Percentiles rank a stretch among this genome's conserved stretches.
These are phyloP conservation scores for Apotomis capreana DNA, from an alignment of 2,888 invertebrate species.

Conservation along the genomic window DNA sequence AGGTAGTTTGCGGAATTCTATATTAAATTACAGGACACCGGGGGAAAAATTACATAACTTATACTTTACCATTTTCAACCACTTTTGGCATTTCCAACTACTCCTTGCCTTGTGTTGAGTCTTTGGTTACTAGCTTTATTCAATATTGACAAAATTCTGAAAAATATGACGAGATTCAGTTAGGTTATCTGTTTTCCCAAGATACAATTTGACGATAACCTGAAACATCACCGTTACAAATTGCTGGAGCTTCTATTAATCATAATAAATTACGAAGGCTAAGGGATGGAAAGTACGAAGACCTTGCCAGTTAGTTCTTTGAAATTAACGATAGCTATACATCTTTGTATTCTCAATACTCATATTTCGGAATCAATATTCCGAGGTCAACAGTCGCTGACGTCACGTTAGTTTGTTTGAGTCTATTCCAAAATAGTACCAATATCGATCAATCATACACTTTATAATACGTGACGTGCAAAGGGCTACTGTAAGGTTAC, in stretches of 20 bases:
- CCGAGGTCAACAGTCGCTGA: not conserved
- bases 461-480: no score
- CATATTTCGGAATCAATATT: not conserved
- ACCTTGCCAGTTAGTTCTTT: slow-evolving; percentile 5
- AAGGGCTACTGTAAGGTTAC: no score
- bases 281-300: not conserved
- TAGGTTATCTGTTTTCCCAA: not conserved
- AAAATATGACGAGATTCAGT: not conserved
- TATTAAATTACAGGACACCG: no score
- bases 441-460: not conserved
- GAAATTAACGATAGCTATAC: not conserved
- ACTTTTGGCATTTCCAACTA: no score
- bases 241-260: not conserved
- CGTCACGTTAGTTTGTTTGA: not conserved
- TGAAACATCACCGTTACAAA: not conserved
- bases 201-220: not conserved
- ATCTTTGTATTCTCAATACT: not conserved
- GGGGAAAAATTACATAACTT: no score
- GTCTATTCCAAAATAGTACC: not conserved
- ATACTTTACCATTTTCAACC: no score
- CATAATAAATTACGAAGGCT: not conserved
- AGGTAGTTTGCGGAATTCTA: no score
- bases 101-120: no score
- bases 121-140: no score
- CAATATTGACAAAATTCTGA: no score